These are phyloP conservation scores for Oscheius sp. DNA, from an alignment of 2,888 invertebrate species.

Conservation along the genomic window DNA sequence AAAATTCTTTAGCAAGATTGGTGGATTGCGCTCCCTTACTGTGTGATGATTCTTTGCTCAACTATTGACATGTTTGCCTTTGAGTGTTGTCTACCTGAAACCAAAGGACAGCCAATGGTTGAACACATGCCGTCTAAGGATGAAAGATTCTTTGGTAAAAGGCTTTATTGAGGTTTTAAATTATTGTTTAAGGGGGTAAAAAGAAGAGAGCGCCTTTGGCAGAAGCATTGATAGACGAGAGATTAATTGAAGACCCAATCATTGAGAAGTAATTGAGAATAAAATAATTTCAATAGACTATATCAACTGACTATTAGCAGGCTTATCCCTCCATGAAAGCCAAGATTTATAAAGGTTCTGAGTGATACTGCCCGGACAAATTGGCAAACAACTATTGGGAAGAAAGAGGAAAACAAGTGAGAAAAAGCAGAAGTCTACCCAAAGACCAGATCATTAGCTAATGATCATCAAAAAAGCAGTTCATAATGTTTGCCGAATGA, in stretches of 20 bases:
- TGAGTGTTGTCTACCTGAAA: conserved; percentile 62
- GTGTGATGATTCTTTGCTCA: conserved; percentile 59
- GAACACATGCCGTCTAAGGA: conserved; percentile 63
- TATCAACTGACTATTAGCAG: neutral
- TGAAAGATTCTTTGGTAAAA: conserved; percentile 50
- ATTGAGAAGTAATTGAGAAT: neutral
- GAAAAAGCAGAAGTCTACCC: neutral
- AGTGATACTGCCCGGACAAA: no score
- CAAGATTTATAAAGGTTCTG: no score
- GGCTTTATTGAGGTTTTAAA: neutral
- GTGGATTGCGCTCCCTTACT: conserved; percentile 64
- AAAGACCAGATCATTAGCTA: no score
- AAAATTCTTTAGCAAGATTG: conserved; percentile 46
- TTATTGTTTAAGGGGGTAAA: neutral
- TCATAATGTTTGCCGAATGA: conserved; percentile 7
- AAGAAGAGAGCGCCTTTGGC: neutral
- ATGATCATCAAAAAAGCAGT: conserved; percentile 8
- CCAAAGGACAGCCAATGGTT: conserved; percentile 60
- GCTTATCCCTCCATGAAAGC: no score
- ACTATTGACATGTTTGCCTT: conserved; percentile 55
- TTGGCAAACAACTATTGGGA: no score
- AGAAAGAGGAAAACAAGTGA: no score
- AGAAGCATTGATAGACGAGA: conserved; percentile 12
- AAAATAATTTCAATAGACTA: neutral
- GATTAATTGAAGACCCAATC: conserved; percentile 3